Base-by-base conservation (phyloP, 1,140 invertebrate genomes). In the Orius laevigatus region DNA sequence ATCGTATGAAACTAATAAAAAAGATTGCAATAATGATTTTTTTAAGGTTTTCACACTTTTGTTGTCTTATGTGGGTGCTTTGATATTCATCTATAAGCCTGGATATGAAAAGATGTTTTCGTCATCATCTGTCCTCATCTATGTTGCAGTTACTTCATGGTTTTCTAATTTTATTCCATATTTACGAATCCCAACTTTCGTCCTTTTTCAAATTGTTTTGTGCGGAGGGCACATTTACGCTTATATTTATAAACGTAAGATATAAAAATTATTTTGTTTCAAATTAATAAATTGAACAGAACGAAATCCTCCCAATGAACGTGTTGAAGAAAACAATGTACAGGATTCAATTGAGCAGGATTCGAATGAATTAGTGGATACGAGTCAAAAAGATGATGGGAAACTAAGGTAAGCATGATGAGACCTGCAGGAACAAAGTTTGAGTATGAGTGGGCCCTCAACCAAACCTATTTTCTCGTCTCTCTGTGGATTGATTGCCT, bases 1-100 rank as follows among this genome's bases (percentile, higher is more conserved):
- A 57, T 59, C 11, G 61, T 56, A 42, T 40, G 16, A 39, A 49
- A 25, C 5, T 15, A 11, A 43, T 48, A 19, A 5, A 25, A 19
- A 15, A 4, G 4, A 12, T 18, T 9, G n/a, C 14, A 41, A 15
- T 34, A 35, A 12, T 49, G 16, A 19, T 5, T 40, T 38, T 41
- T 34, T 50, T 36, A n/a, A 52, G 53, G 31, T 54, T 19, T 5
- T 12, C n/a, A 35, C 42, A 8, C 4, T 54, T 14, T 11, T 54
- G 6, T 8, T 41, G 3, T 41, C 19, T 8, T 54, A 38, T 35
- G 14, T 51, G 2, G 12, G 48, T 18, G 20, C 44, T 42, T 19
- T 54, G 3, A 46, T 45, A 12, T 41, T 54, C 6, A 42, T 43
- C 39, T 54, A 50, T 49, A 48, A 49, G n/a, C 49, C 45, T 2